Evolutionary conservation across 2,888 invertebrate genomes (phyloP).

Genomic region (Heliconius charithonia): DNA sequence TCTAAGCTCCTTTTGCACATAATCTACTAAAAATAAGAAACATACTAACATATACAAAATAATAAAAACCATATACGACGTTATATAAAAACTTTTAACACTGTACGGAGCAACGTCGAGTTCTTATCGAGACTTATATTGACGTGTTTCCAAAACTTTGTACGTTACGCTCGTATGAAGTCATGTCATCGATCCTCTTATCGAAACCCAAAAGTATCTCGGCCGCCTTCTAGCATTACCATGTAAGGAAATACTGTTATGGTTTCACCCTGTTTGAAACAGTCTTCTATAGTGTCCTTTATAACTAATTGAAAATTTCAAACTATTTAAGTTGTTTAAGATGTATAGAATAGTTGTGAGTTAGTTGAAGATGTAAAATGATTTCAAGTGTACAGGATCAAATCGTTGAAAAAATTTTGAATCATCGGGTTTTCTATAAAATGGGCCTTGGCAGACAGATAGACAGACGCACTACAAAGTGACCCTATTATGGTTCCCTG

Average conservation of each 20-base stretch:
- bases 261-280: background rate
- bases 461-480: too few relatives aligned
- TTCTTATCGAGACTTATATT: slow-evolving; percentile 30
- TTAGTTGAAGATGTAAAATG: background rate
- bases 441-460: too few relatives aligned
- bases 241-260: slow-evolving; percentile 15
- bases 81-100: background rate
- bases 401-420: too few relatives aligned
- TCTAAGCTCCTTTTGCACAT: background rate
- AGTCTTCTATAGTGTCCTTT: background rate
- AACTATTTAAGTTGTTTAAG: background rate
- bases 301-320: background rate
- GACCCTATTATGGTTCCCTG: too few relatives aligned
- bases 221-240: slow-evolving; percentile 1
- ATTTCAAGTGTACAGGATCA: background rate
- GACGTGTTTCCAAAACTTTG: slow-evolving; percentile 22
- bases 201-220: slow-evolving; percentile 41
- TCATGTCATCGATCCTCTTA: slow-evolving; percentile 54
- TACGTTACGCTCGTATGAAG: slow-evolving; percentile 49
- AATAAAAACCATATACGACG: background rate
- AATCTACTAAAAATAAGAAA: background rate
- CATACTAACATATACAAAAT: background rate
- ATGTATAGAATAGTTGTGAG: background rate
- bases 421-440: too few relatives aligned
- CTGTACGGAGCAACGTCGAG: slow-evolving; percentile 14